Evolutionary conservation across 1,140 invertebrate genomes (phyloP), one percentile per base, ranked within the genome.

Genomic region (Onthophagus taurus): DNA sequence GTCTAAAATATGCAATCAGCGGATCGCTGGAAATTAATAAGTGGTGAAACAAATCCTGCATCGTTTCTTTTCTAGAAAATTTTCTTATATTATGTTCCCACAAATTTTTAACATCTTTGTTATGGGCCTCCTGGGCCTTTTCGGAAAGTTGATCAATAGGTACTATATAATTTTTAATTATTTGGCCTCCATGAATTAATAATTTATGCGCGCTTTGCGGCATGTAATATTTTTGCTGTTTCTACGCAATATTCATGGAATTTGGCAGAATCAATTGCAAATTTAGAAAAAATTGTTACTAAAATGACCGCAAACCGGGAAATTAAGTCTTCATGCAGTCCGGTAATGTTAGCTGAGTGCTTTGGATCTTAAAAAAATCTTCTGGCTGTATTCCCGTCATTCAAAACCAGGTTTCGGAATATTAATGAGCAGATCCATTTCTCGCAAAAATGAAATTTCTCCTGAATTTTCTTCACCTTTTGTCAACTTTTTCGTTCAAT

Each of bases 41-140:
- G n/a, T n/a, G n/a, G n/a, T n/a, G n/a, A n/a, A n/a, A n/a, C n/a
- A n/a, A n/a, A n/a, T n/a, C n/a, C n/a, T n/a, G n/a, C n/a, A n/a
- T n/a, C n/a, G n/a, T n/a, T n/a, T n/a, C n/a, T n/a, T n/a, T n/a
- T n/a, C n/a, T n/a, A n/a, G n/a, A n/a, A n/a, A n/a, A n/a, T n/a
- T n/a, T n/a, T n/a, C n/a, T n/a, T n/a, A n/a, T n/a, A n/a, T n/a
- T n/a, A n/a, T n/a, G n/a, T n/a, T n/a, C n/a, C n/a, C n/a, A n/a
- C n/a, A n/a, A n/a, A n/a, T n/a, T n/a, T n/a, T n/a, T n/a, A 33
- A 33, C 17, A 16, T 33, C 31, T 13, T 33, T 33, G 17, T 33
- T 33, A 14, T 33, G 13, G 8, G 31, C 31, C 31, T 33, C 31
- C 17, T 33, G 31, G 13, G 31, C 31, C n/a, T 33, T 16, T 16